A percentile compares a stretch with the other conserved stretches of the same genome.
These are phyloP conservation scores for Chymomyza costata DNA, from an alignment of 1,140 invertebrate genomes.

Conservation along the genomic window DNA sequence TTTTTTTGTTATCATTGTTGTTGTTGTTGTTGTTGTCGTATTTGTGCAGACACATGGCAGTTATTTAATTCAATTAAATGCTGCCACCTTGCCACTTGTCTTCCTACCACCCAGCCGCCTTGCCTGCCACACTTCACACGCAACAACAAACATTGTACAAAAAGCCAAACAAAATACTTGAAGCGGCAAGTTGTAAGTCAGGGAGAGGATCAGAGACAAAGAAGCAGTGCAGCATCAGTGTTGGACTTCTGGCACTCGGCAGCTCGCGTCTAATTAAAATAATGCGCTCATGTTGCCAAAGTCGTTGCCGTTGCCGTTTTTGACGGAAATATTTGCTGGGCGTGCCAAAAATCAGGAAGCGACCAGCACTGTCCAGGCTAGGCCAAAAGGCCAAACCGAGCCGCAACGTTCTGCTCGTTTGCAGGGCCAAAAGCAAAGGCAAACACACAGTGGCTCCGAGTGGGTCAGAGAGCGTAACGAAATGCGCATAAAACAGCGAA, in stretches of 20 bases:
- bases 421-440: conserved; percentile 2
- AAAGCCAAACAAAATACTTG: too few species aligned
- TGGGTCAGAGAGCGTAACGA: conserved; percentile 46
- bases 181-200: too few species aligned
- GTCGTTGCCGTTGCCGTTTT: conserved; percentile 10
- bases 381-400: conserved; percentile 21
- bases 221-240: too few species aligned
- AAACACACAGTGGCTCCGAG: neutral
- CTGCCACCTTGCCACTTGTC: conserved; percentile 16
- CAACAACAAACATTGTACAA: too few species aligned
- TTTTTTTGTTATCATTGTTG: too few species aligned
- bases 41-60: conserved; percentile 9
- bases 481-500: conserved; percentile 58
- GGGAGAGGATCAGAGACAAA: too few species aligned
- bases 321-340: conserved; percentile 49
- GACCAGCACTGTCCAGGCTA: conserved; percentile 18
- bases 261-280: conserved; percentile 59
- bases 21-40: too few species aligned
- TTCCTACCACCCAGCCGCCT: too few species aligned
- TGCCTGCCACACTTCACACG: too few species aligned
- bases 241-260: too few species aligned
- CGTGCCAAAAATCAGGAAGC: conserved; percentile 33
- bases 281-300: conserved; percentile 29
- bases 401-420: conserved; percentile 5
- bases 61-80: conserved; percentile 49